Evolutionary conservation across 2,113 vertebrate species (phyloP), one percentile per base, ranked within the genome.

Genomic region (Gobio gobio): DNA sequence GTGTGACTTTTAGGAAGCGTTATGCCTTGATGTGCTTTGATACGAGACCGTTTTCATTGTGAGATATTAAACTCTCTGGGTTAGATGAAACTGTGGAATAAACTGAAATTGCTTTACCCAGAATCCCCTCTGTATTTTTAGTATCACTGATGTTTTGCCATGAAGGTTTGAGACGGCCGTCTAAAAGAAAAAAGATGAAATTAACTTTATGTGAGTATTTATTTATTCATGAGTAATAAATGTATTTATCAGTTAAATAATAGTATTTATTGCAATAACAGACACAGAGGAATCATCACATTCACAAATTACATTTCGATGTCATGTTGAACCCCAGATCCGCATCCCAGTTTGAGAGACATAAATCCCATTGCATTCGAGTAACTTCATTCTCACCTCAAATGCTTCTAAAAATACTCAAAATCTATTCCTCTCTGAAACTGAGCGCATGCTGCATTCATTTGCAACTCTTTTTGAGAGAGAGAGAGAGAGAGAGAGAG

Each of bases 361-460:
- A 40, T n/a, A 74, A 49, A 16, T 49, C 43, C 7, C 45, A 56
- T 22, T 29, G 3, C 51, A n/a, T 12, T 33, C 18, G 9, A 40
- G 66, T 40, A 40, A 70, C 40, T 70, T 40, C 16, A 22, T 33
- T 36, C 16, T 77, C 74, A 20, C 26, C 45, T 29, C 73, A 9
- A 47, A 29, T 16, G 45, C 73, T 51, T 16, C 73, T 75, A 68
- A 68, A 68, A 68, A 68, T 68, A 68, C 64, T 36, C 16, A 0
- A 59, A n/a, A 56, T 58, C 75, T 76, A 20, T 36, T 68, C 18
- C 74, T 58, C 51, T 75, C 43, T 56, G 74, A 77, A 33, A 77
- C 49, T 8, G 16, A 76, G 29, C 26, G 3, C 74, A 8, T 22
- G 47, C 74, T 14, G 51, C 10, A 78, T 58, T 78, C 29, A 78